phyloP scores from a whole-genome alignment of 2,113 vertebrate genomes.

The Agelaius tricolor region DNA sequence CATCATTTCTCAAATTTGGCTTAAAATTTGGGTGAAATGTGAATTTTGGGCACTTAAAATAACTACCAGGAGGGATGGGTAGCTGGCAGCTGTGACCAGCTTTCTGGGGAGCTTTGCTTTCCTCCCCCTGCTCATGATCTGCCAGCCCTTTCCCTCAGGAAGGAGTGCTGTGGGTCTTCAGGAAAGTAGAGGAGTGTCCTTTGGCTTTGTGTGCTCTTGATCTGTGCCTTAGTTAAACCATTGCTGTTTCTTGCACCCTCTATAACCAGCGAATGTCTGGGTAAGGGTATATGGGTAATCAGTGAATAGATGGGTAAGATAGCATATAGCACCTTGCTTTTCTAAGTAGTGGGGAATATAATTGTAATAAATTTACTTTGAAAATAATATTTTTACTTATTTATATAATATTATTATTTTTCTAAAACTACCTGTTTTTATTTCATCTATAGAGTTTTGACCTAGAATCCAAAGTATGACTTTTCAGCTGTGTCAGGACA shows the following conservation, averaged over 20 bases:
- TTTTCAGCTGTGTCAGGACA: not conserved
- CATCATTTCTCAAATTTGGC: not conserved
- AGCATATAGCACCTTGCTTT: not conserved
- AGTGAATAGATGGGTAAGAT: not conserved
- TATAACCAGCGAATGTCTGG: not conserved
- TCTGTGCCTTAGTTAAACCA: not conserved
- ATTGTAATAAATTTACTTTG: not conserved
- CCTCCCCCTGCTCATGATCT: not conserved
- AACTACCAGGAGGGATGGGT: not conserved
- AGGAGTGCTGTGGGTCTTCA: not conserved
- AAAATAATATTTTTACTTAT: not conserved
- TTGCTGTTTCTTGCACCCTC: not conserved
- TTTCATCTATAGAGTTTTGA: not conserved
- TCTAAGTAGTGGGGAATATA: not conserved
- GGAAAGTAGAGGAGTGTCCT: rapidly evolving
- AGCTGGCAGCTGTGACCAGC: not conserved
- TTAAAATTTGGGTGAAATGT: not conserved
- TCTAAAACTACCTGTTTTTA: not conserved
- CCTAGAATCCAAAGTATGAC: not conserved
- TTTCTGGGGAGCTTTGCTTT: not conserved
- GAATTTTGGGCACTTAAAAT: not conserved
- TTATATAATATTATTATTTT: not conserved
- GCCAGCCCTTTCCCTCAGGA: not conserved
- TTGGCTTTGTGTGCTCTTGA: not conserved
- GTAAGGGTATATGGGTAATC: not conserved